Base-by-base conservation (phyloP, 2,797 vertebrate genomes). In the Gymnopithys bicolor region DNA sequence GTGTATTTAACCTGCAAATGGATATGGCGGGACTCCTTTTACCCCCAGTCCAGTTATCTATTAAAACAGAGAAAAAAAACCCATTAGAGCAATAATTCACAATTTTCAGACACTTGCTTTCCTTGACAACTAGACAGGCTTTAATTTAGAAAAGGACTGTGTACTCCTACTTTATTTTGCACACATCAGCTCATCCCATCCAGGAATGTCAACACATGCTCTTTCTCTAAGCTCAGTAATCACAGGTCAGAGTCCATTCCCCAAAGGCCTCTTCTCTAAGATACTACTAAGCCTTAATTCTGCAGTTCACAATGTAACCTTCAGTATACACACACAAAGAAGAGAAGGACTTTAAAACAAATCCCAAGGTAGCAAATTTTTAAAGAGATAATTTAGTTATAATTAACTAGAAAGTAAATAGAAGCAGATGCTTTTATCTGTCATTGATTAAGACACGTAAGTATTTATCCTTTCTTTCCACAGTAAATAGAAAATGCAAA, bases 1-100 rank as follows among this genome's bases (percentile, higher is more conserved):
- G 14, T 35, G 12, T 7, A 35, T 62, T 98, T 85, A 98, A 75
- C 98, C 98, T 55, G 96, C 95, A 91, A 98, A 98, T 12, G 93
- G 53, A 78, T 92, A 77, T 0, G 98, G 96, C n/a, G 98, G 96
- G 41, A 98, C 45, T 97, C 98, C 98, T 97, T 98, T 98, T 76
- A 98, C 98, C 3, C 98, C 98, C 13, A 98, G 96, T 68, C 98
- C 98, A 83, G 98, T 98, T 96, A 98, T 97, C 98, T 98, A 91
- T 96, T 90, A 76, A 92, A 96, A 96, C 63, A 94, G 43, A 84
- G 25, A 68, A 24, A 5, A 52, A 63, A 74, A 49, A 52, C 37
- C 37, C 21, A 41, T 46, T 45, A 94, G 27, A 66, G 68, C 2
- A 10, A 53, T n/a, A 93, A 87, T 85, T 62, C 86, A 58, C 71